Conservation (phyloP, 2,797 vertebrate species). For the Pseudochaenichthys georgianus region DNA sequence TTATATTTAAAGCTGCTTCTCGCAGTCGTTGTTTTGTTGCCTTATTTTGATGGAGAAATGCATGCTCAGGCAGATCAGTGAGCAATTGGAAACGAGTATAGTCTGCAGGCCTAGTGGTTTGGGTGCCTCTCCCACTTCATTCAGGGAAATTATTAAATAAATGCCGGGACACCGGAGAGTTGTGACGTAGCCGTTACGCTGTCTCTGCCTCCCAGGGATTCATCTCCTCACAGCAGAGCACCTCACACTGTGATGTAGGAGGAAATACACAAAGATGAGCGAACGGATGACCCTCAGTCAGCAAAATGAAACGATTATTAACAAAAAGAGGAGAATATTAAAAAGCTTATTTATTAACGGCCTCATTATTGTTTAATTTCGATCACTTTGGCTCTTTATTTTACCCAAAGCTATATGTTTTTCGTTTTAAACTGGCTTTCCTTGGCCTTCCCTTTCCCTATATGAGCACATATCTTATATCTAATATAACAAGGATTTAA, state of each 20-base stretch:
- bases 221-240: slow-evolving; percentile 56
- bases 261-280: slow-evolving; percentile 29
- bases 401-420: slow-evolving; percentile 24
- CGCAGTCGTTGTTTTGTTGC: slow-evolving; percentile 23
- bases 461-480: neutral
- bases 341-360: slow-evolving; percentile 19
- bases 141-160: slow-evolving; percentile 87
- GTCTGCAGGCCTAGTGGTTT: slow-evolving; percentile 72
- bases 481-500: neutral
- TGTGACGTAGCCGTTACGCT: slow-evolving; percentile 87
- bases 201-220: slow-evolving; percentile 78
- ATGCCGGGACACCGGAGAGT: slow-evolving; percentile 86
- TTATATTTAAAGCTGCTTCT: slow-evolving; percentile 6
- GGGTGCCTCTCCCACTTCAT: slow-evolving; percentile 82
- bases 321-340: slow-evolving; percentile 24
- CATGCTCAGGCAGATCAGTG: slow-evolving; percentile 30
- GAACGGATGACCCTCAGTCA: slow-evolving; percentile 28
- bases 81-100: slow-evolving; percentile 47
- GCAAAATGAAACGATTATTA: slow-evolving; percentile 5
- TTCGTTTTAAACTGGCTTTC: slow-evolving; percentile 18
- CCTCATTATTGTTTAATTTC: neutral
- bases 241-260: slow-evolving; percentile 50
- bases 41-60: slow-evolving; percentile 8
- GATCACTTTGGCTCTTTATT: slow-evolving; percentile 8
- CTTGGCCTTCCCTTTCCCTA: neutral